These are phyloP conservation scores for Apteryx mantelli DNA, from an alignment of 2,113 vertebrate species.

Conservation along the genomic window DNA sequence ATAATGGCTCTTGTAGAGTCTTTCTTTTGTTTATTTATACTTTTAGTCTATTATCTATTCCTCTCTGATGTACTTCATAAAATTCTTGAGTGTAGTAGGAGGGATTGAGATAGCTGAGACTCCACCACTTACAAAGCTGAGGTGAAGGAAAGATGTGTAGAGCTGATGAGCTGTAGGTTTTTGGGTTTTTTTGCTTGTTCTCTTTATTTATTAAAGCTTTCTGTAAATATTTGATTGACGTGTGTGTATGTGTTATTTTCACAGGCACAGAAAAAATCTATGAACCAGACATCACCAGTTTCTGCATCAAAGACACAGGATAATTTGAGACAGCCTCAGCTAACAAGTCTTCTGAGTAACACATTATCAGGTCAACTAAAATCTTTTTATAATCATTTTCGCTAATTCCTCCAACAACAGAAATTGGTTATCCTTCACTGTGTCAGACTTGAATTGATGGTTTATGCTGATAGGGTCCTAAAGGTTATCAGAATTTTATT, in stretches of 20 bases:
- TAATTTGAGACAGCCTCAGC: slow-evolving; percentile 78
- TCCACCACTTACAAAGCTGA: neutral
- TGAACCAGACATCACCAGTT: slow-evolving; percentile 77
- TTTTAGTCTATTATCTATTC: neutral
- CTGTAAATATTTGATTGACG: neutral
- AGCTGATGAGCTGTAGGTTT: neutral
- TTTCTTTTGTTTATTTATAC: neutral
- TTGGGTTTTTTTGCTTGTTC: neutral
- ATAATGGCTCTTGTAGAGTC: neutral
- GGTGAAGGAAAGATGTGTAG: neutral
- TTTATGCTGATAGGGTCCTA: neutral
- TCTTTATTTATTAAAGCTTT: neutral
- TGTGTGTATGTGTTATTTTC: slow-evolving; percentile 32
- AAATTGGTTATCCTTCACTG: neutral
- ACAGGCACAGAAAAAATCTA: slow-evolving; percentile 77
- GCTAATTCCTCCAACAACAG: neutral
- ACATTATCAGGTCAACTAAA: slow-evolving; percentile 73
- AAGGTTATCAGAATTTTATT: neutral
- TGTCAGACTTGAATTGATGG: neutral
- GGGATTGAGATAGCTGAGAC: neutral
- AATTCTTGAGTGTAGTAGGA: neutral
- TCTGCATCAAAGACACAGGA: slow-evolving; percentile 79
- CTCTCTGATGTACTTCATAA: neutral
- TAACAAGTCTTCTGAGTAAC: slow-evolving; percentile 83
- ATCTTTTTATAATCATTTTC: slow-evolving; percentile 55